Evolutionary conservation across 35 echinoderm and acorn worm species (phyloP).

Genomic region (Heliocidaris erythrogramma): DNA sequence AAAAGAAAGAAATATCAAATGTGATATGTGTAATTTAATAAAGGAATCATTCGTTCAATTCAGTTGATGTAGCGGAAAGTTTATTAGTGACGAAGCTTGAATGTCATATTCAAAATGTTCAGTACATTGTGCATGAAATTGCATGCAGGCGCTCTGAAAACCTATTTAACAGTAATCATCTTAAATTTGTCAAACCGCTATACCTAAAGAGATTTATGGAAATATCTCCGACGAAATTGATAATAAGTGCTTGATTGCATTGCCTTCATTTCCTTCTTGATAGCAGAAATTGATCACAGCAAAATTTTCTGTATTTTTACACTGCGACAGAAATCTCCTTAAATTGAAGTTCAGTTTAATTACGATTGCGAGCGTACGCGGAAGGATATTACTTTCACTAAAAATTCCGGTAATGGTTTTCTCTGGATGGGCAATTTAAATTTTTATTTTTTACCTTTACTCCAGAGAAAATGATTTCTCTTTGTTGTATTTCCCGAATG

Average conservation of each 20-base stretch:
- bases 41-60: neutral
- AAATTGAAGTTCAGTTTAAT: neutral
- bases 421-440: neutral
- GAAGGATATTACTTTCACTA: no score
- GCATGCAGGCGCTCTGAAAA: no score
- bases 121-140: neutral
- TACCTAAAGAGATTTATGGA: neutral
- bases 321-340: neutral
- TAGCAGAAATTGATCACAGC: neutral
- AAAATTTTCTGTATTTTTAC: neutral
- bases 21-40: neutral
- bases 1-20: neutral
- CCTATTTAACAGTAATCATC: no score
- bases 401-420: neutral
- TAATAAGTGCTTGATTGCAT: neutral
- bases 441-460: neutral
- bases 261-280: neutral
- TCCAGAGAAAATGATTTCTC: neutral
- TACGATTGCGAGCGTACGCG: neutral
- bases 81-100: neutral
- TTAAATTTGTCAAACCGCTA: neutral
- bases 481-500: neutral
- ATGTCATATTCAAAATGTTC: neutral
- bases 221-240: neutral
- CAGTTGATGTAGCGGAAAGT: neutral